A percentile compares a stretch with the other conserved stretches of the same genome.
These are phyloP conservation scores for Pedicia rivosa DNA, from an alignment of 2,888 invertebrate species.

Conservation along the genomic window DNA sequence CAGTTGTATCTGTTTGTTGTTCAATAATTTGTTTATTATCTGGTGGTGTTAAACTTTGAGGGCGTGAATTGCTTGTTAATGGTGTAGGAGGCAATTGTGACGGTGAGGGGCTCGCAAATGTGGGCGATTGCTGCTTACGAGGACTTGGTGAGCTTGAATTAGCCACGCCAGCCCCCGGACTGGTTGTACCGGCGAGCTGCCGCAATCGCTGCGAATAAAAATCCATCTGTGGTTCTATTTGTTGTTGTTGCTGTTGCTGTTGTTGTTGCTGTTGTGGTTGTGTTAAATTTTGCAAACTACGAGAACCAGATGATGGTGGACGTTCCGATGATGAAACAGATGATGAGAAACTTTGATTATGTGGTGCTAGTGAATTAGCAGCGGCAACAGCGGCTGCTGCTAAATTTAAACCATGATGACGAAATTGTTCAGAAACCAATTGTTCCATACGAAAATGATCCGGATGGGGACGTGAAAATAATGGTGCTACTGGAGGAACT, in stretches of 20 bases:
- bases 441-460: conserved; percentile 75
- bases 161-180: conserved; percentile 71
- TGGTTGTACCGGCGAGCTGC: conserved; percentile 87
- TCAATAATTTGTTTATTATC: conserved; percentile 45
- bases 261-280: conserved; percentile 3
- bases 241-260: conserved; percentile 44
- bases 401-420: conserved; percentile 60
- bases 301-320: conserved; percentile 28
- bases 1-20: conserved; percentile 34
- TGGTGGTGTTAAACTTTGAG: conserved; percentile 50
- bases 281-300: conserved; percentile 13
- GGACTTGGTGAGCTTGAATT: conserved; percentile 69
- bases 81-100: conserved; percentile 49
- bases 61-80: conserved; percentile 41
- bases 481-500: conserved; percentile 49
- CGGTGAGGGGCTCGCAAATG: conserved; percentile 66
- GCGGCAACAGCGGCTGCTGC: conserved; percentile 58
- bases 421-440: conserved; percentile 65
- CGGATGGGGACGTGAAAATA: conserved; percentile 64
- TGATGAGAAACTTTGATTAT: conserved; percentile 39
- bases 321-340: conserved; percentile 35
- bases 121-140: conserved; percentile 59
- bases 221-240: conserved; percentile 83
- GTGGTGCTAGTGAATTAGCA: conserved; percentile 41
- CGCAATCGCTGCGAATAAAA: conserved; percentile 99